A percentile compares a stretch with the other conserved stretches of the same genome.
phyloP scores from a whole-genome alignment of 2,888 invertebrate genomes.

The Lutraria lutraria region DNA sequence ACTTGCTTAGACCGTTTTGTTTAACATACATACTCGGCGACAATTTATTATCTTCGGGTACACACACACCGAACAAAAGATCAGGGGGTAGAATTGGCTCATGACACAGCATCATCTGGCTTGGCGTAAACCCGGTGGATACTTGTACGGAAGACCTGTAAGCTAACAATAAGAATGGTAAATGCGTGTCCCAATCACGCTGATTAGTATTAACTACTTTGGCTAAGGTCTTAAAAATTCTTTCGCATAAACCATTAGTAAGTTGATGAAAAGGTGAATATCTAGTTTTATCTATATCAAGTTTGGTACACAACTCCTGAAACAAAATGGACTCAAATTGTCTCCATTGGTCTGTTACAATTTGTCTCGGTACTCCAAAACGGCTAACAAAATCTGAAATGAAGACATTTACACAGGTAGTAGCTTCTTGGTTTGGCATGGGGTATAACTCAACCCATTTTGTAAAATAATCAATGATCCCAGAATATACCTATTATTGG shows the following conservation, averaged over 20 bases:
- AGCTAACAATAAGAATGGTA: conserved; percentile 30
- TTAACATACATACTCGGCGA: too few relatives aligned
- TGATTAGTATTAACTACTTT: conserved; percentile 21
- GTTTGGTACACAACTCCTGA: conserved; percentile 33
- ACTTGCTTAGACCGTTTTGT: too few relatives aligned
- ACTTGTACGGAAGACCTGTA: conserved; percentile 26
- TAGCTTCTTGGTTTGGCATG: too few relatives aligned
- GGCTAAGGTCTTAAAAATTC: conserved; percentile 38
- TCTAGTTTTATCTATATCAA: conserved; percentile 47
- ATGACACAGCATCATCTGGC: too few relatives aligned
- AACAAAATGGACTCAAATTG: conserved; percentile 48
- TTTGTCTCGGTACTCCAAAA: too few relatives aligned
- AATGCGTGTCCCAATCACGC: conserved; percentile 26
- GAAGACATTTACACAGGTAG: too few relatives aligned
- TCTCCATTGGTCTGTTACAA: not conserved
- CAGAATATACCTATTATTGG: conserved; percentile 2
- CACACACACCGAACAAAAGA: too few relatives aligned
- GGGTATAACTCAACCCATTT: too few relatives aligned
- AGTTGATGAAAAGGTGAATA: conserved; percentile 51
- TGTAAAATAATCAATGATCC: too few relatives aligned
- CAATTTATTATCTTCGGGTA: too few relatives aligned
- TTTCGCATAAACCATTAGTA: conserved; percentile 48
- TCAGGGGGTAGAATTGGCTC: too few relatives aligned
- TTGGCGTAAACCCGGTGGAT: conserved; percentile 19
- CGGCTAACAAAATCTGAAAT: too few relatives aligned